Base-by-base conservation (phyloP, 2,113 vertebrate genomes). In the Centrocercus urophasianus region DNA sequence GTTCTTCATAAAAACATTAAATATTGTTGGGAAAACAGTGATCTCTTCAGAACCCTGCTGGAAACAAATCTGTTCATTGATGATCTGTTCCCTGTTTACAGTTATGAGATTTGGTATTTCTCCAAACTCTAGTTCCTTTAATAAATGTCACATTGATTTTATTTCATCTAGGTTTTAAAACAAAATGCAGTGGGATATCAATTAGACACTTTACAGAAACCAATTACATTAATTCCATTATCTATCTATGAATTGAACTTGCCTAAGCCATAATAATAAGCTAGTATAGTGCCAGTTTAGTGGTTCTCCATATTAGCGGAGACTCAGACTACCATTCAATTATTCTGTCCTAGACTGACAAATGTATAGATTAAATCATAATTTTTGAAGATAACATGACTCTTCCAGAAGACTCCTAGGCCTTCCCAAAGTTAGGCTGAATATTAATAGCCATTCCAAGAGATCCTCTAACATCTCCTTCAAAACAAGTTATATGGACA, bases 221-320 rank as follows among this genome's bases (percentile, higher is more conserved):
- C 18, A 48, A 4, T 40, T 61, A 22, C 7, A 67, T 56, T 0
- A 0, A 24, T 83, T 6, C 0, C 65, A 8, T 30, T 70, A 43
- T 43, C 8, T 63, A 8, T 88, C 48, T 50, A 48, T 45, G 52
- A 90, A 66, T 34, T 48, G 15, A 86, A 65, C 14, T 48, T 80
- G 7, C 6, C 3, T 64, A 73, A 85, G 14, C 17, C 76, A 8
- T 43, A 92, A 47, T 2, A 77, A 30, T 4, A 36, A 38, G 5
- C 3, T 83, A 88, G 27, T 70, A 43, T 65, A 54, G 6, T 38
- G 89, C 13, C 18, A 56, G 13, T 82, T 86, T 48, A 83, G 19
- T 74, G 64, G 42, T 65, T 78, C 12, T 66, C 6, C 0, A 0
- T 38, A 66, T 56, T 74, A 80, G 42, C 8, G 18, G 10, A 50